These are phyloP conservation scores for Zaprionus vittiger DNA, from an alignment of 1,140 invertebrate genomes.

Conservation along the genomic window DNA sequence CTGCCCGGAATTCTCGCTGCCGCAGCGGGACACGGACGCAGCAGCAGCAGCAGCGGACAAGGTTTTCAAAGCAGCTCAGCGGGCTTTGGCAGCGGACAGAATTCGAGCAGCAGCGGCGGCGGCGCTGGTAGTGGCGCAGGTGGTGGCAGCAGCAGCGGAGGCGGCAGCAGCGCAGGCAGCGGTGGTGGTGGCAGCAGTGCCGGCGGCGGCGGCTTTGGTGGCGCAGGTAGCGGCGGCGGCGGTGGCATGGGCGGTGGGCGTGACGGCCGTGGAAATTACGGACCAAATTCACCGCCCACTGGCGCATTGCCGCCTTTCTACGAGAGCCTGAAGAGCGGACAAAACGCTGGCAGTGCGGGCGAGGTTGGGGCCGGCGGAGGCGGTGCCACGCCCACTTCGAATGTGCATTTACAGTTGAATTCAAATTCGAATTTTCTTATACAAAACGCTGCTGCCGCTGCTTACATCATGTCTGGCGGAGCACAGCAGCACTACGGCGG, in stretches of 20 bases:
- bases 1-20: constrained; percentile 86
- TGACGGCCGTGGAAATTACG: constrained; percentile 91
- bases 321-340: constrained; percentile 92
- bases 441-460: constrained; percentile 83
- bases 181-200: constrained; percentile 77
- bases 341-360: constrained; percentile 87
- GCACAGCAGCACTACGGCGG: constrained; percentile 17
- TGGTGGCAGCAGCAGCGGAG: constrained; percentile 82
- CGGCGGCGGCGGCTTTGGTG: constrained; percentile 85
- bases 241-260: constrained; percentile 90
- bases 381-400: constrained; percentile 64
- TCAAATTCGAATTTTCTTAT: constrained; percentile 88
- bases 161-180: constrained; percentile 86
- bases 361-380: neutral
- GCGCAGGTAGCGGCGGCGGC: constrained; percentile 87
- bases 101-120: constrained; percentile 69
- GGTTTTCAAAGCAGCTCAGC: constrained; percentile 74
- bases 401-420: constrained; percentile 81
- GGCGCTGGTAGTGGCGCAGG: constrained; percentile 85
- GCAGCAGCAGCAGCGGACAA: constrained; percentile 85
- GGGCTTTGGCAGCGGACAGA: constrained; percentile 55
- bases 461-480: constrained; percentile 76
- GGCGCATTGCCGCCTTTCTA: constrained; percentile 93
- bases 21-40: constrained; percentile 91
- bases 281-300: constrained; percentile 92